Evolutionary conservation across 2,113 vertebrate genomes (phyloP).

Genomic region (Physeter macrocephalus): DNA sequence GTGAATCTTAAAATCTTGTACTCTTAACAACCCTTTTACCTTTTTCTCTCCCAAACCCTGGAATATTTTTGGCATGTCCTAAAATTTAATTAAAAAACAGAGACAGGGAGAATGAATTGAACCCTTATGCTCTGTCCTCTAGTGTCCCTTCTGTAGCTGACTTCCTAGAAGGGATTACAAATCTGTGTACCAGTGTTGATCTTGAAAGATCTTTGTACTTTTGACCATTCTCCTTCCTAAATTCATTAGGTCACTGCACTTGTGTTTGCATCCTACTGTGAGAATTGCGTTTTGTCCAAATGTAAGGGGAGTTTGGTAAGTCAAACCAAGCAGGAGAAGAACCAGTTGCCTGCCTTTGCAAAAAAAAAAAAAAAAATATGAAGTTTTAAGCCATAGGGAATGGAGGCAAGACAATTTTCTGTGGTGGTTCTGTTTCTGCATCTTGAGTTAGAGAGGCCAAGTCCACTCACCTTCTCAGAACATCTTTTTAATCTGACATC

Average conservation of each 20-base stretch:
- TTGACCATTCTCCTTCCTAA: background rate
- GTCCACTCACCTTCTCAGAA: background rate
- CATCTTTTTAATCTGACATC: background rate
- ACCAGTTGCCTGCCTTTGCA: background rate
- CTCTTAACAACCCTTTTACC: slow-evolving; percentile 58
- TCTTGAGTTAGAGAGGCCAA: background rate
- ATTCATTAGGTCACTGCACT: background rate
- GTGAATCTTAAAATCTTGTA: slow-evolving; percentile 76
- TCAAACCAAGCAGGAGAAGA: background rate
- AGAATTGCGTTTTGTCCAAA: background rate
- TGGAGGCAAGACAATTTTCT: background rate
- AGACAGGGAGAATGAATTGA: slow-evolving; percentile 72
- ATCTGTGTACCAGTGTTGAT: slow-evolving; percentile 19
- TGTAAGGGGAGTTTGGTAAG: background rate
- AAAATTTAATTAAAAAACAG: slow-evolving; percentile 78
- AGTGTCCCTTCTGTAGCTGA: slow-evolving; percentile 67
- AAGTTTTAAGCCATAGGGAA: background rate
- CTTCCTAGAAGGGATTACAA: slow-evolving; percentile 56
- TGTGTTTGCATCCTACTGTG: background rate
- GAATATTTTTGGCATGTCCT: slow-evolving; percentile 73
- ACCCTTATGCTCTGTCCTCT: slow-evolving; percentile 64
- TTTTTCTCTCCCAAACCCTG: slow-evolving; percentile 68
- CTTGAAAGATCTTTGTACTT: slow-evolving; percentile 9
- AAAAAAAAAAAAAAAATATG: background rate
- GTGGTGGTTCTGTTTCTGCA: background rate